These are phyloP conservation scores for Drosophila prosaltans DNA, from an alignment of 1,140 invertebrate genomes.

Conservation along the genomic window DNA sequence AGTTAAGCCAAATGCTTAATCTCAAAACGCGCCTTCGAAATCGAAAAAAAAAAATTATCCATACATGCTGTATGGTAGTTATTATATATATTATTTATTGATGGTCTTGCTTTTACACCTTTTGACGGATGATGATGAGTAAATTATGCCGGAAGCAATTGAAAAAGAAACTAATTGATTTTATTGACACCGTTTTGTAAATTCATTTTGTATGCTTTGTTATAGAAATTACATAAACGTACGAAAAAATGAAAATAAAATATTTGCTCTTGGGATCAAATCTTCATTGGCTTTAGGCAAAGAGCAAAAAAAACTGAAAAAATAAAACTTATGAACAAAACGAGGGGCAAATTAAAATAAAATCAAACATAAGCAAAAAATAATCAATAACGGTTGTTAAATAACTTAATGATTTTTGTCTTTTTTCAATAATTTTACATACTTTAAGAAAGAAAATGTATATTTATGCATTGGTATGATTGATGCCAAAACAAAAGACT, in stretches of 20 bases:
- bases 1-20: not conserved
- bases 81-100: slow-evolving; percentile 29
- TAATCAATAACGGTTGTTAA: slow-evolving; percentile 49
- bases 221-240: slow-evolving; percentile 57
- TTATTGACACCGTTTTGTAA: slow-evolving; percentile 73
- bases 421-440: slow-evolving; percentile 17
- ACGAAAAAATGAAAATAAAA: slow-evolving; percentile 34
- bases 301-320: slow-evolving; percentile 10
- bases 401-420: slow-evolving; percentile 44
- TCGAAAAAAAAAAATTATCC: not conserved
- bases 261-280: slow-evolving; percentile 16
- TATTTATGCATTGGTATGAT: slow-evolving; percentile 8
- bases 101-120: slow-evolving; percentile 43
- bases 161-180: slow-evolving; percentile 54
- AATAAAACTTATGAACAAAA: slow-evolving; percentile 23
- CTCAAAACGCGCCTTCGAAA: not conserved
- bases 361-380: slow-evolving; percentile 47
- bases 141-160: slow-evolving; percentile 74
- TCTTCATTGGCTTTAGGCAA: slow-evolving; percentile 13
- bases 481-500: slow-evolving; percentile 62
- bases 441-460: no score
- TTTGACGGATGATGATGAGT: slow-evolving; percentile 72
- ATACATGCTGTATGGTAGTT: slow-evolving; percentile 13
- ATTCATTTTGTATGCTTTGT: slow-evolving; percentile 29
- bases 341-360: slow-evolving; percentile 44